phyloP scores from a whole-genome alignment of 2,797 vertebrate genomes.

The Spondyliosoma cantharus region DNA sequence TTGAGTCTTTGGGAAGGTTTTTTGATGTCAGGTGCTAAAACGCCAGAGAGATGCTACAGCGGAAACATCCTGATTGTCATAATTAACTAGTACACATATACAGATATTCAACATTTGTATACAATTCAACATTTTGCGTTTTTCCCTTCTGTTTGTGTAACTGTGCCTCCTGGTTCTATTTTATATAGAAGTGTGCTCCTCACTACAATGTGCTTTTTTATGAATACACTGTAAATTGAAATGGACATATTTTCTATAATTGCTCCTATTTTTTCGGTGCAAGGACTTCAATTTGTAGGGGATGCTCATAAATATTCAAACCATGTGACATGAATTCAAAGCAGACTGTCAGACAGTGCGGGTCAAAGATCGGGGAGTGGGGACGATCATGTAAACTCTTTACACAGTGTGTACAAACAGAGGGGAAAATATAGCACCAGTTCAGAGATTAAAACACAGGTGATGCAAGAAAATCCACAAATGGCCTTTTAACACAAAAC shows the following conservation, averaged over 20 bases:
- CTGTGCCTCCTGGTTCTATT: slow-evolving; percentile 19
- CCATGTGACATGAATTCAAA: slow-evolving; percentile 26
- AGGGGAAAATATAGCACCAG: slow-evolving; percentile 81
- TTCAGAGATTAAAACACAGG: slow-evolving; percentile 69
- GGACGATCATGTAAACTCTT: slow-evolving; percentile 64
- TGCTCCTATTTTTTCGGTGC: not conserved
- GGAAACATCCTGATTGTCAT: slow-evolving; percentile 82
- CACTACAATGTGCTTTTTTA: slow-evolving; percentile 53
- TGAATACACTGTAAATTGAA: slow-evolving; percentile 12
- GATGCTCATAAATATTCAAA: slow-evolving; percentile 22
- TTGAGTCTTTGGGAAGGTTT: slow-evolving; percentile 66
- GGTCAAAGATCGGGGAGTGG: slow-evolving; percentile 24
- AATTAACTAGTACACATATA: slow-evolving; percentile 57
- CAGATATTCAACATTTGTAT: slow-evolving; percentile 48
- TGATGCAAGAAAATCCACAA: slow-evolving; percentile 51
- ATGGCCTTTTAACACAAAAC: slow-evolving; percentile 55
- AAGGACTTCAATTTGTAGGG: slow-evolving; percentile 8
- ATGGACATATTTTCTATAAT: not conserved
- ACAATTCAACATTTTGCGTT: slow-evolving; percentile 44
- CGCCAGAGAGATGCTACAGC: slow-evolving; percentile 56
- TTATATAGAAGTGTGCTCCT: slow-evolving; percentile 59
- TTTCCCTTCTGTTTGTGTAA: slow-evolving; percentile 47
- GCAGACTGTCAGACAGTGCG: slow-evolving; percentile 22
- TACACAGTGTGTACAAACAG: slow-evolving; percentile 65
- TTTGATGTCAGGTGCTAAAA: slow-evolving; percentile 48